Evolutionary conservation across 1,140 invertebrate species (phyloP).

Genomic region (Probaryconus sp.): DNA sequence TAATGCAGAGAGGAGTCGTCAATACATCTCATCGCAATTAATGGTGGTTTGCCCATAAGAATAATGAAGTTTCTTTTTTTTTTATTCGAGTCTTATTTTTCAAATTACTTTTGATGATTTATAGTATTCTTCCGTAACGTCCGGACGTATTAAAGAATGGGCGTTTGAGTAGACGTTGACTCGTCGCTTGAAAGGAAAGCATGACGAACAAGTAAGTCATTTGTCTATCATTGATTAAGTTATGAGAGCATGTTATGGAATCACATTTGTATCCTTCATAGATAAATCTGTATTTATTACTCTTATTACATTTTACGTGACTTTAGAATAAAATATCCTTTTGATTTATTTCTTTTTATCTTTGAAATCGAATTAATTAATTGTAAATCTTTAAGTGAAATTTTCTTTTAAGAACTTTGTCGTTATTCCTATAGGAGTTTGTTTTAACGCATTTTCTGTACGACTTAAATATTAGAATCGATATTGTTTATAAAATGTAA

Average conservation of each 20-base stretch:
- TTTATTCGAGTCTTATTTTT: conserved; percentile 38
- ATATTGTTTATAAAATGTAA: too few relatives aligned
- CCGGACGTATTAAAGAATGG: conserved; percentile 75
- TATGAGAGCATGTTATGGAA: conserved; percentile 48
- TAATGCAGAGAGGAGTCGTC: conserved; percentile 34
- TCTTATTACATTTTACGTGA: conserved; percentile 22
- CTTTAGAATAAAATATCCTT: too few relatives aligned
- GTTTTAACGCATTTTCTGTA: too few relatives aligned
- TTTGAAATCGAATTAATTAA: too few relatives aligned
- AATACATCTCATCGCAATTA: conserved; percentile 40
- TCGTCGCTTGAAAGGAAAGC: conserved; percentile 77
- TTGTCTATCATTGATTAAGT: conserved; percentile 52
- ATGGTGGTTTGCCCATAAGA: conserved; percentile 20
- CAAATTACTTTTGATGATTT: conserved; percentile 64
- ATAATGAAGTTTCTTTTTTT: conserved; percentile 24
- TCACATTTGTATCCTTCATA: conserved; percentile 25
- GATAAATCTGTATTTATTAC: conserved; percentile 33
- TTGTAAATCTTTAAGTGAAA: too few relatives aligned
- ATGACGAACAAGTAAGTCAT: conserved; percentile 74
- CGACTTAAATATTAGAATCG: too few relatives aligned
- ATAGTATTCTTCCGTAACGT: conserved; percentile 70
- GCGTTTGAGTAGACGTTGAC: conserved; percentile 74
- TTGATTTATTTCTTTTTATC: too few relatives aligned
- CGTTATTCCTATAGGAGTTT: too few relatives aligned
- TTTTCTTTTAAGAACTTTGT: too few relatives aligned